phyloP scores from a whole-genome alignment of 2,797 vertebrate genomes.

The Clarias laeviceps region DNA sequence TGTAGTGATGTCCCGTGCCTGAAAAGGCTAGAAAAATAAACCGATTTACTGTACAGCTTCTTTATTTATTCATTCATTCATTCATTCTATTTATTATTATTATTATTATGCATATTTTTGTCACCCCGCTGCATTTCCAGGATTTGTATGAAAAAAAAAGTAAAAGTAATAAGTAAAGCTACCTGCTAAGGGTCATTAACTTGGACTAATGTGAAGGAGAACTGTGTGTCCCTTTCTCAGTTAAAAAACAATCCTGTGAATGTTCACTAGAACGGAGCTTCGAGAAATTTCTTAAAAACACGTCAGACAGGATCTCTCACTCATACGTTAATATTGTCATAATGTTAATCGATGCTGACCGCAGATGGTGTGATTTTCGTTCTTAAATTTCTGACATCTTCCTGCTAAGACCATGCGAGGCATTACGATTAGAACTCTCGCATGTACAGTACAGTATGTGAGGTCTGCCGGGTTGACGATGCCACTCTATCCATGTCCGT shows the following conservation, averaged over 20 bases:
- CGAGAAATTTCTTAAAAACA: neutral
- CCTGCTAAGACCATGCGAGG: neutral
- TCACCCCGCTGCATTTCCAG: neutral
- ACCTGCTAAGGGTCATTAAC: neutral
- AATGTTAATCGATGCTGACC: neutral
- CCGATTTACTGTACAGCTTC: neutral
- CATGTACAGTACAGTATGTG: neutral
- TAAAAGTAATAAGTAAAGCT: neutral
- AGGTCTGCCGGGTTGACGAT: neutral
- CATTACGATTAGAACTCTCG: neutral
- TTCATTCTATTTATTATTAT: too few relatives aligned
- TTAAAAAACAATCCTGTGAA: neutral
- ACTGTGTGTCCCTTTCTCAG: neutral
- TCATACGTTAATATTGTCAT: neutral
- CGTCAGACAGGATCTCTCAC: neutral
- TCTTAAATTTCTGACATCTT: neutral
- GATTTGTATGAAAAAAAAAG: neutral
- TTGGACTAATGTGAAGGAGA: neutral
- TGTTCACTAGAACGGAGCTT: neutral
- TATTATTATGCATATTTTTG: neutral
- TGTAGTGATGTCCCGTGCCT: neutral
- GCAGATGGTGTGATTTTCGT: neutral
- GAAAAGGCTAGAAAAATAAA: neutral
- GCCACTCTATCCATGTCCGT: neutral
- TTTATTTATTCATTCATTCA: too few relatives aligned